Percentiles rank a stretch among this genome's conserved stretches.
phyloP scores from a whole-genome alignment of 2,797 vertebrate genomes.

The Myotis findleyi region DNA sequence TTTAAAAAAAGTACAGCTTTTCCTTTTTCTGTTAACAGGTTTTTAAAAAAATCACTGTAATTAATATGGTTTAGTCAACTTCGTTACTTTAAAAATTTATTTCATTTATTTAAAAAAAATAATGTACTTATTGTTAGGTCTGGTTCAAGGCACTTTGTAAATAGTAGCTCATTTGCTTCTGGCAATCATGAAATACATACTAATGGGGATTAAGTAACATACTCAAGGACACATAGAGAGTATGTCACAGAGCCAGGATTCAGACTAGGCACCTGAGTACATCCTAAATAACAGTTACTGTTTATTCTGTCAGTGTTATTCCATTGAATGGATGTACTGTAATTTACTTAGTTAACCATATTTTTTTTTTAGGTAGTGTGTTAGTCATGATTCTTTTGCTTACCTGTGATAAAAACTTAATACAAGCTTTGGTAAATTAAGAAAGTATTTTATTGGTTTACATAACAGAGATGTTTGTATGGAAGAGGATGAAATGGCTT shows the following conservation, averaged over 20 bases:
- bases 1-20: not conserved
- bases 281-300: not conserved
- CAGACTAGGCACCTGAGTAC: not conserved
- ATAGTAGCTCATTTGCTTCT: slow-evolving; percentile 37
- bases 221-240: not conserved
- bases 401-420: slow-evolving; percentile 46
- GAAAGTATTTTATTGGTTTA: slow-evolving; percentile 16
- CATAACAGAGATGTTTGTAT: not conserved
- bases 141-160: slow-evolving; percentile 29
- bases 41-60: slow-evolving; percentile 10
- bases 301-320: not conserved
- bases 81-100: not conserved
- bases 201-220: not conserved
- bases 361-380: slow-evolving; percentile 10
- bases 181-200: not conserved
- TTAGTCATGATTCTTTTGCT: slow-evolving; percentile 12
- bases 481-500: slow-evolving; percentile 1
- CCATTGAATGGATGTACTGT: not conserved
- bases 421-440: not conserved
- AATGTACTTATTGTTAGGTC: not conserved
- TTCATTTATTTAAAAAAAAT: slow-evolving; percentile 34
- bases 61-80: slow-evolving; percentile 26
- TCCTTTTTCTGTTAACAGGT: not conserved
- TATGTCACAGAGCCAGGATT: not conserved
- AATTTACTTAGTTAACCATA: not conserved